Evolutionary conservation across 2,113 vertebrate species (phyloP), one percentile per base, ranked within the genome.

Genomic region (Gadus chalcogrammus): DNA sequence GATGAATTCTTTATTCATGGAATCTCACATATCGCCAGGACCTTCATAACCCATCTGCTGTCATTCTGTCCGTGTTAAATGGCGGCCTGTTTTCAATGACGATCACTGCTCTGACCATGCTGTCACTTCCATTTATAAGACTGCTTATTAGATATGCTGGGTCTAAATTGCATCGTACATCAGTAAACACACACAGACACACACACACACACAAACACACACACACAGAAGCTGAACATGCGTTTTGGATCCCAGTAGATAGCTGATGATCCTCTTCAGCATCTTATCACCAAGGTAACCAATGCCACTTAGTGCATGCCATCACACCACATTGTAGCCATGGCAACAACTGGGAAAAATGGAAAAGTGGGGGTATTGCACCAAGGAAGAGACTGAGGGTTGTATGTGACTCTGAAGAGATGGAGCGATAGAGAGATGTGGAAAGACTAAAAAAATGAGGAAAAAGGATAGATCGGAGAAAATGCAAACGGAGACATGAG

Each of bases 271-370:
- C 76, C 79, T 77, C 77, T 80, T 85, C 71, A 88, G 80, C 71
- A 67, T 84, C 75, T 79, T 68, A 60, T 87, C 80, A 70, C 83
- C 79, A 67, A 68, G 79, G 77, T 73, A 82, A 83, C 81, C 68
- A 79, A 79, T 48, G 61, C 69, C 48, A 78, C 70, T 71, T 27
- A 78, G 74, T 79, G 84, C 79, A 87, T 90, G 86, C 86, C 86
- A 82, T 71, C 80, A 89, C 79, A 85, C 74, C 75, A 74, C 53
- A 3, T 72, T 66, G 91, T 91, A 80, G 84, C 66, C 88, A 90
- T 92, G 87, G 90, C 84, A 88, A 90, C 88, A 83, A 75, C 74
- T 81, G 81, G 17, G 55, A 58, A 58, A 58, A 58, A 58, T 58
- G 60, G 42, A 48, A 48, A 48, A 9, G 42, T 48, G 75, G 69